Base-by-base conservation (phyloP, 2,888 invertebrate genomes). In the Margaritifera margaritifera region DNA sequence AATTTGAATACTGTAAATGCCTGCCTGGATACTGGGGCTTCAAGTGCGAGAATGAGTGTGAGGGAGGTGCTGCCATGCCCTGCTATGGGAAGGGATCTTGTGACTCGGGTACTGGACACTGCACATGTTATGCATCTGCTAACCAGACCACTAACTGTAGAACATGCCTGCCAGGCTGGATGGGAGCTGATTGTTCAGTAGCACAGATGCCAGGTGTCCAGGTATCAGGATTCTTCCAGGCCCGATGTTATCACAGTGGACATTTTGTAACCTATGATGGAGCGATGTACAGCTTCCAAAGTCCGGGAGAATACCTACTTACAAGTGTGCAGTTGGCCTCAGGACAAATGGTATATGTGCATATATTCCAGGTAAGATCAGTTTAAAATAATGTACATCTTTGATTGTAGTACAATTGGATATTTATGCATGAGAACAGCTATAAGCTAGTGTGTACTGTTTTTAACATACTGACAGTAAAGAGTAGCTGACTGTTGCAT, bases 81-180 rank as follows among this genome's bases (percentile, higher is more conserved):
- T 84, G 84, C 60, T 76, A 77, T 18, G 83, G 83, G 3, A 77
- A 75, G 59, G 84, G 83, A 24, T 74, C 78, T 31, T 84, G 84
- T 69, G 75, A 83, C 64, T 56, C 64, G 20, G 27, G 59, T 18
- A 76, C 69, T 4, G 84, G 84, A 11, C 24, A 25, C 24, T 85
- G 84, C 67, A 27, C 69, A 22, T 85, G 84, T 69, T 82, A 81
- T 51, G n/a, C 81, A 22, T 79, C 80, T 67, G 76, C 74, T 24
- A 62, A 67, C 58, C 77, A 72, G 15, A 61, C 74, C 18, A 54
- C 62, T 60, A 77, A 79, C 57, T 85, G 85, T 62, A 74, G 77
- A 19, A 60, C 67, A 6, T 85, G 85, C 62, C 68, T 80, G 1
- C 50, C 62, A 31, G 80, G 80, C 52, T 84, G 83, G 82, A 66